Evolutionary conservation across 2,888 invertebrate genomes (phyloP).

Genomic region (Tetragonula carbonaria): DNA sequence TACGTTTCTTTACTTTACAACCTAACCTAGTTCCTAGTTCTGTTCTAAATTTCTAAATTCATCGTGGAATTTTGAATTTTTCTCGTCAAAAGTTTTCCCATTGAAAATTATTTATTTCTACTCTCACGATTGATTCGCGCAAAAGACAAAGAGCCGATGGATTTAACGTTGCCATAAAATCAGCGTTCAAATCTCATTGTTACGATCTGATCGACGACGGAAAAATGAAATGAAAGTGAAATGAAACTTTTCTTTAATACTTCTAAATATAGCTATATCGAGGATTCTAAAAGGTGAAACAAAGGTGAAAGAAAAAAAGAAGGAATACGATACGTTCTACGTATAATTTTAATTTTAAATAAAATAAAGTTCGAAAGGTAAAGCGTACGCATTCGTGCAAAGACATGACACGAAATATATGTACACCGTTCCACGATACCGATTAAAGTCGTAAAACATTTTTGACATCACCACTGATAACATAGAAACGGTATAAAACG

Average conservation of each 20-base stretch:
- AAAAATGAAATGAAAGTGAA: neutral
- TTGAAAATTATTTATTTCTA: neutral
- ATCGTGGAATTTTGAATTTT: neutral
- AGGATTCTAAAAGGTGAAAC: neutral
- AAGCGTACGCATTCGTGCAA: conserved; percentile 1
- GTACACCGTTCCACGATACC: conserved; percentile 18
- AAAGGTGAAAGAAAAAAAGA: neutral
- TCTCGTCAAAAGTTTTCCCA: neutral
- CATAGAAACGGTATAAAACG: conserved; percentile 23
- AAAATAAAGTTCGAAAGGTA: neutral
- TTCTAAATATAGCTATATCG: neutral
- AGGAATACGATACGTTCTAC: neutral
- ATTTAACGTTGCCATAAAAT: conserved; percentile 13
- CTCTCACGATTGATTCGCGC: neutral
- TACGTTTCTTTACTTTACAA: neutral
- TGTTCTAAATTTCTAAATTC: too few species aligned
- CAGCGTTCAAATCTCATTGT: neutral
- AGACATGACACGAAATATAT: conserved; percentile 4
- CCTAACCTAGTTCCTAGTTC: neutral
- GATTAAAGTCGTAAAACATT: conserved; percentile 53
- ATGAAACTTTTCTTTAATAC: neutral
- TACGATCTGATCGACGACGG: neutral
- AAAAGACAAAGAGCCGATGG: neutral
- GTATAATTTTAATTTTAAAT: neutral
- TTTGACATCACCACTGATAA: conserved; percentile 39